phyloP scores from a whole-genome alignment of 2,113 vertebrate species.

The Rhadina sibilatrix region DNA sequence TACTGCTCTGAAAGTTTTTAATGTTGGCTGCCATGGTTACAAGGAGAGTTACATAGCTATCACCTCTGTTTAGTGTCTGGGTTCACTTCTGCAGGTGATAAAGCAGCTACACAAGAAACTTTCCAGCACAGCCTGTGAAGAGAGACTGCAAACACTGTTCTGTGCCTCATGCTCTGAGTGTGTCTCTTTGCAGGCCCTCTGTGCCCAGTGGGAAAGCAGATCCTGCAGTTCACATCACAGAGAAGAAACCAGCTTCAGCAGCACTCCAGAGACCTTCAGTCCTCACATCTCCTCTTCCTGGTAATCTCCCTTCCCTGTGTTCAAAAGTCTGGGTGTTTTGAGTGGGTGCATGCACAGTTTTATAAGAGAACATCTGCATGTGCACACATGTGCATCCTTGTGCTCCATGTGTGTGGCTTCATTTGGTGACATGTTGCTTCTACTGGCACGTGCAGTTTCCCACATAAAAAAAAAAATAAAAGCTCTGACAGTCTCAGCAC shows the following conservation, averaged over 20 bases:
- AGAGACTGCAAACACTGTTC: neutral
- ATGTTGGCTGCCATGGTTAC: neutral
- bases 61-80: neutral
- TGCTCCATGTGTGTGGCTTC: neutral
- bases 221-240: neutral
- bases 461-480: neutral
- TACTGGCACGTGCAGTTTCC: neutral
- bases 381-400: neutral
- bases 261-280: neutral
- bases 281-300: neutral
- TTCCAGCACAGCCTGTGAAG: neutral
- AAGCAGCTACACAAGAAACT: neutral
- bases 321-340: neutral
- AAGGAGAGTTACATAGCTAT: neutral
- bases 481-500: neutral
- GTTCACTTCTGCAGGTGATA: neutral
- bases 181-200: neutral
- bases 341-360: neutral
- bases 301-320: conserved; percentile 35
- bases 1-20: neutral
- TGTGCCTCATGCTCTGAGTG: neutral
- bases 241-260: neutral
- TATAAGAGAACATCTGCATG: neutral
- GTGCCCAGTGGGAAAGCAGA: neutral
- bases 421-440: neutral